phyloP scores from a whole-genome alignment of 2,797 vertebrate genomes.

The Uromys caudimaculatus region DNA sequence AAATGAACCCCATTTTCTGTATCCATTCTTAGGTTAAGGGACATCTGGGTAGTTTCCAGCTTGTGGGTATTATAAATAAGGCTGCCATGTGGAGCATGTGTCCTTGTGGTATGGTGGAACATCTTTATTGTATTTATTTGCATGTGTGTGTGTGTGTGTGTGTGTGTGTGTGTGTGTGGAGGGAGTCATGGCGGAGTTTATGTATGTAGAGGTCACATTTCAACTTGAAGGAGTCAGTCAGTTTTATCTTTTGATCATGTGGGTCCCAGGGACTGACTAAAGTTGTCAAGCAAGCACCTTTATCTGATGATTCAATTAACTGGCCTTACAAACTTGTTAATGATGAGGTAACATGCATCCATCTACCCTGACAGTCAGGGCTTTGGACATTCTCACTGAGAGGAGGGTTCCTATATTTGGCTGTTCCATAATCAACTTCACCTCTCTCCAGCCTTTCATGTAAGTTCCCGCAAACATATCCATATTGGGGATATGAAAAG shows the following conservation, averaged over 20 bases:
- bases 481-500: not conserved
- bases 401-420: rapidly evolving
- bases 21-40: no score
- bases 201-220: not conserved
- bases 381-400: not conserved
- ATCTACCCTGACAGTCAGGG: not conserved
- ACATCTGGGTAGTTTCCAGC: no score
- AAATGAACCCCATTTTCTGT: no score
- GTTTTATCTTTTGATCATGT: not conserved
- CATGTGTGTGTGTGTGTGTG: not conserved
- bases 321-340: not conserved
- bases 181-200: not conserved
- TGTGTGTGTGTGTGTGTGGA: not conserved
- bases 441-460: not conserved
- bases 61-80: no score
- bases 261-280: not conserved
- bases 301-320: not conserved
- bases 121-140: not conserved
- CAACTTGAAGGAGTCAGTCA: not conserved
- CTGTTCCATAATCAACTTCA: not conserved
- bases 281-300: not conserved
- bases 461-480: not conserved
- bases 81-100: no score
- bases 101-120: no score
- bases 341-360: not conserved